Evolutionary conservation across 2,113 vertebrate genomes (phyloP).

Genomic region (Psettodes erumei): DNA sequence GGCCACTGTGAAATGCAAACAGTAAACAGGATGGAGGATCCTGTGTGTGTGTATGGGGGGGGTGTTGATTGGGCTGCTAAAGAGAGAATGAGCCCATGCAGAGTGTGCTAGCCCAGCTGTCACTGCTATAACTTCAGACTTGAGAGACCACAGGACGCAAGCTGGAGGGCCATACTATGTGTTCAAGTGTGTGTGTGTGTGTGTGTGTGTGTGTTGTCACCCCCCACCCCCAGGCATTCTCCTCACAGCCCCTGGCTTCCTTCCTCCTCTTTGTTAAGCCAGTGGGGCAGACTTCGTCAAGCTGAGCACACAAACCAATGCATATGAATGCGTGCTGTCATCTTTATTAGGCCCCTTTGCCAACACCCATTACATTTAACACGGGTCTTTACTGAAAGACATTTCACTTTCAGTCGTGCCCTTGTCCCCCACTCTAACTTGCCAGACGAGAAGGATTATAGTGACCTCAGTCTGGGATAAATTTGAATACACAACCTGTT

Average conservation of each 20-base stretch:
- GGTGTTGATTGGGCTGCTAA: constrained; percentile 41
- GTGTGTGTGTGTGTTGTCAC: constrained; percentile 52
- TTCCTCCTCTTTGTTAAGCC: constrained; percentile 83
- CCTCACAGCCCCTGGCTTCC: constrained; percentile 78
- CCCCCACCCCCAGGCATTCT: constrained; percentile 66
- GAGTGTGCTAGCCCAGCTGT: constrained; percentile 80
- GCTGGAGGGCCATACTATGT: constrained; percentile 66
- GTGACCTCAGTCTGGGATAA: constrained; percentile 45
- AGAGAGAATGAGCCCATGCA: constrained; percentile 70
- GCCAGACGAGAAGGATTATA: constrained; percentile 66
- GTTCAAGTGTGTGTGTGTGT: constrained; percentile 52
- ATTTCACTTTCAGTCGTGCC: constrained; percentile 61
- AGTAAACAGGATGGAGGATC: constrained; percentile 78
- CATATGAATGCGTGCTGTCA: constrained; percentile 84
- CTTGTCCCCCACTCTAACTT: constrained; percentile 16
- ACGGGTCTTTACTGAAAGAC: constrained; percentile 60
- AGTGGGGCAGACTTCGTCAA: constrained; percentile 79
- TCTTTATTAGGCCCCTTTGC: constrained; percentile 79
- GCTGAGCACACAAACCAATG: constrained; percentile 83
- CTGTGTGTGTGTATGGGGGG: constrained; percentile 58
- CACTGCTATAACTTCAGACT: constrained; percentile 72
- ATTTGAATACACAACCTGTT: constrained; percentile 74
- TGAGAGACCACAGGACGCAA: constrained; percentile 65
- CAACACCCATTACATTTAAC: constrained; percentile 79
- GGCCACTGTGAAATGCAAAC: constrained; percentile 78